Evolutionary conservation across 2,797 vertebrate species (phyloP).

Genomic region (Myoxocephalus aenaeus): DNA sequence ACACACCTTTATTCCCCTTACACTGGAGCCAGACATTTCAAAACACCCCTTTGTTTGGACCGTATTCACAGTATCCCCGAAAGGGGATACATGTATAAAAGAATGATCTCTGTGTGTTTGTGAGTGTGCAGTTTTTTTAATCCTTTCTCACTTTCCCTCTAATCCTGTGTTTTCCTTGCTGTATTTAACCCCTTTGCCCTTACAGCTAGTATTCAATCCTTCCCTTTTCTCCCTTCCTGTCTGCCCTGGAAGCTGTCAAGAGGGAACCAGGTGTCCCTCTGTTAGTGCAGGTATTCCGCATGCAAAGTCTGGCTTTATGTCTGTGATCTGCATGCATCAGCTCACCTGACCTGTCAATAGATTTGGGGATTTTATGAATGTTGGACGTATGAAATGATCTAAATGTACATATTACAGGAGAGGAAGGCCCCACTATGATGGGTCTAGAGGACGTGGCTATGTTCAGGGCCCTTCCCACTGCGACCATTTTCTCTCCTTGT

Average conservation of each 20-base stretch:
- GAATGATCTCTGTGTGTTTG: conserved; percentile 28
- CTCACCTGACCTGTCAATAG: conserved; percentile 38
- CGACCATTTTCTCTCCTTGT: conserved; percentile 94
- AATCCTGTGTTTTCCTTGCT: conserved; percentile 75
- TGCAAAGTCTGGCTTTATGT: conserved; percentile 77
- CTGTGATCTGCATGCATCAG: conserved; percentile 60
- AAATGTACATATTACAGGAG: conserved; percentile 82
- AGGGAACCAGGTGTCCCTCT: conserved; percentile 85
- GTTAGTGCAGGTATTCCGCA: conserved; percentile 90
- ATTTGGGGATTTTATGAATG: conserved; percentile 2
- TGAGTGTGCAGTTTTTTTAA: conserved; percentile 24
- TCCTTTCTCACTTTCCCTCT: conserved; percentile 64
- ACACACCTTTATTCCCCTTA: conserved; percentile 34
- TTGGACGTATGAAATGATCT: not conserved
- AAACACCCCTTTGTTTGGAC: conserved; percentile 15
- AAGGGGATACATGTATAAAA: conserved; percentile 10
- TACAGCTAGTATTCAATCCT: conserved; percentile 83
- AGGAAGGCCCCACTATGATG: conserved; percentile 96
- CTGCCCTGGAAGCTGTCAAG: conserved; percentile 86
- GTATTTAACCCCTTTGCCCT: conserved; percentile 53
- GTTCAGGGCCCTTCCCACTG: conserved; percentile 90
- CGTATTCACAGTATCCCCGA: conserved; percentile 12
- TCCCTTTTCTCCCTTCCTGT: conserved; percentile 83
- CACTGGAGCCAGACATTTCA: conserved; percentile 39
- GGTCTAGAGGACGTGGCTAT: conserved; percentile 93